Evolutionary conservation across 2,113 vertebrate genomes (phyloP), one percentile per base, ranked within the genome.

Genomic region (Rhipidura dahli): DNA sequence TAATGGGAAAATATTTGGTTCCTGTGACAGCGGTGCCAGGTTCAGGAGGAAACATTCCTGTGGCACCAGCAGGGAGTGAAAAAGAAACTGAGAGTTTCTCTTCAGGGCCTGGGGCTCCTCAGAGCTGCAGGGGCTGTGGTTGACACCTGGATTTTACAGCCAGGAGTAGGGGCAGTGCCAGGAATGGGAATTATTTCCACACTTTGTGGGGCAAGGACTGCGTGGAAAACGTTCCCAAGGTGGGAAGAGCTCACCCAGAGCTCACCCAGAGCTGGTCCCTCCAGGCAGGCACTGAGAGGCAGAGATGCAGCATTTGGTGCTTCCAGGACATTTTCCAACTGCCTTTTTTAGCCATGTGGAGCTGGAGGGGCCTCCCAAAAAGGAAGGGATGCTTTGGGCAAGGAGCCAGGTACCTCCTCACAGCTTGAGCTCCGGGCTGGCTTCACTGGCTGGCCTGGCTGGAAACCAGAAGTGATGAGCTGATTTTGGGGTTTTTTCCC

Each of bases 311-410:
- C 24, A 8, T 22, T 81, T 57, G 11, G 66, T 66, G 15, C 78
- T 91, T 53, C 60, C 54, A 87, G 54, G 40, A 22, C 33, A 3
- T 71, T 92, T 91, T 49, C 78, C 75, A 77, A 2, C 45, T 92
- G 94, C 94, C 96, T 95, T 94, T 94, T 97, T 93, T 91, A 93
- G 90, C 88, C 26, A 73, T 81, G 71, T 45, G 83, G 15, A 72
- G 80, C 72, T 59, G 51, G 53, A 96, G 94, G 60, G 86, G 91
- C 94, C 96, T 93, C 93, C 50, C 77, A 64, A 78, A 45, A 86
- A 72, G 8, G 64, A 86, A 93, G 61, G 4, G 11, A 89, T 79
- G 94, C 30, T 40, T 86, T 40, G 70, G 94, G 94, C 85, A 45
- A 64, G 76, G 4, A 83, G 93, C 90, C 95, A 95, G 71, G 49